phyloP scores from a whole-genome alignment of 2,113 vertebrate species.

The Agapornis roseicollis region DNA sequence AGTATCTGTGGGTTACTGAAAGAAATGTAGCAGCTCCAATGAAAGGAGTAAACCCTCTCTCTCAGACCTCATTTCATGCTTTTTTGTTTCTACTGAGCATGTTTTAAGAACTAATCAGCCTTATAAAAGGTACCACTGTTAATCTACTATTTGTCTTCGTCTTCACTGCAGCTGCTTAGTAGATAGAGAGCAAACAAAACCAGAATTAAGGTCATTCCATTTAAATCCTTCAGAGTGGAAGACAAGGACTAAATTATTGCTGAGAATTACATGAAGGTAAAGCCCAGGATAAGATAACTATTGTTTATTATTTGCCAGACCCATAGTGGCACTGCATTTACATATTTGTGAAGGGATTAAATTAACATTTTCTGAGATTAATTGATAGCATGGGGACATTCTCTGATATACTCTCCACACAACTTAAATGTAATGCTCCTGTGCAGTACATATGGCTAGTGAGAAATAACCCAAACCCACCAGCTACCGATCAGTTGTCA shows the following conservation, averaged over 20 bases:
- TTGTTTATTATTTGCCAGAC: conserved; percentile 75
- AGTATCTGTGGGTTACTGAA: conserved; percentile 40
- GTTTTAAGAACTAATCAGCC: conserved; percentile 78
- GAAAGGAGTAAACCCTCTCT: conserved; percentile 54
- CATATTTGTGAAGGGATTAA: conserved; percentile 77
- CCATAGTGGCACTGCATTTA: conserved; percentile 59
- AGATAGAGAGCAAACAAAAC: conserved; percentile 80
- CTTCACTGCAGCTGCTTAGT: conserved; percentile 77
- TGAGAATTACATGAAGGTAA: conserved; percentile 66
- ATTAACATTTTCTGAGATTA: conserved; percentile 70
- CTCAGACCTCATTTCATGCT: conserved; percentile 53
- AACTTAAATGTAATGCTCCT: conserved; percentile 14
- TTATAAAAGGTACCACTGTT: conserved; percentile 79
- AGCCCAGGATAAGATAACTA: conserved; percentile 62
- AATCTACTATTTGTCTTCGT: conserved; percentile 82
- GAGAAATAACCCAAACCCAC: background rate
- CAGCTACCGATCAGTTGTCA: background rate
- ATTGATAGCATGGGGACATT: conserved; percentile 56
- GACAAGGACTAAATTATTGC: conserved; percentile 77
- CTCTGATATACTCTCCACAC: background rate
- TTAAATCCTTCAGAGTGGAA: conserved; percentile 79
- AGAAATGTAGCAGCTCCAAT: conserved; percentile 61
- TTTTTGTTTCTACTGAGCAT: conserved; percentile 73
- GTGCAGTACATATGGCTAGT: background rate
- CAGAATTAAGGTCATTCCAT: conserved; percentile 81